These are phyloP conservation scores for Bradypodion ventrale DNA, from an alignment of 2,797 vertebrate genomes.

Conservation along the genomic window DNA sequence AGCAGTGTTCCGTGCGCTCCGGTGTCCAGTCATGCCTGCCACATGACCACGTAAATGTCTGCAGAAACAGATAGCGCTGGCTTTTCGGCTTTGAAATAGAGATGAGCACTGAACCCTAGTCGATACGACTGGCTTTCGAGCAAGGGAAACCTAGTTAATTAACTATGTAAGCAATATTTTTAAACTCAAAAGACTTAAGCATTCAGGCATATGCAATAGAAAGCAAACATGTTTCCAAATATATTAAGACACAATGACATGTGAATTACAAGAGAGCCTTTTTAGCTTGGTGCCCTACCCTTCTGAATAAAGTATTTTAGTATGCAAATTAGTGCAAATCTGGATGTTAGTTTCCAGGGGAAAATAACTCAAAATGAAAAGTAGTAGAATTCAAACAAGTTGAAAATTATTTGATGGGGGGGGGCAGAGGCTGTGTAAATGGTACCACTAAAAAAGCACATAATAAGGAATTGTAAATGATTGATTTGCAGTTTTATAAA, in stretches of 20 bases:
- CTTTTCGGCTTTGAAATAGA: too few species aligned
- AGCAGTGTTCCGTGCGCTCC: too few species aligned
- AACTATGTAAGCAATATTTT: background rate
- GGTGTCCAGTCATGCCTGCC: too few species aligned
- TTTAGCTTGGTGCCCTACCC: background rate
- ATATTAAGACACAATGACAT: background rate
- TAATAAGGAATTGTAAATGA: background rate
- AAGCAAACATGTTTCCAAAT: background rate
- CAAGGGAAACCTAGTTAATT: too few species aligned
- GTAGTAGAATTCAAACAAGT: background rate
- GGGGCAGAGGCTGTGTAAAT: too few species aligned
- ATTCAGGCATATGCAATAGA: background rate
- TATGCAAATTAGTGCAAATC: background rate
- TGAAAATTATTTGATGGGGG: background rate
- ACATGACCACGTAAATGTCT: too few species aligned
- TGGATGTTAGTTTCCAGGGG: background rate
- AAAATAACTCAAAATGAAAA: background rate
- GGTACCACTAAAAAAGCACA: background rate
- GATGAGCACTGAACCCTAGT: too few species aligned
- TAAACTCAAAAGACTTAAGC: background rate
- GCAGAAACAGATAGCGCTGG: too few species aligned
- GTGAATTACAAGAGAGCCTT: background rate
- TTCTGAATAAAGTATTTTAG: background rate
- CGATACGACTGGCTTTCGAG: too few species aligned
- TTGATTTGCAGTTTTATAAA: background rate